Base-by-base conservation (phyloP, 2,888 invertebrate genomes). In the Nemotelus pantherinus region DNA sequence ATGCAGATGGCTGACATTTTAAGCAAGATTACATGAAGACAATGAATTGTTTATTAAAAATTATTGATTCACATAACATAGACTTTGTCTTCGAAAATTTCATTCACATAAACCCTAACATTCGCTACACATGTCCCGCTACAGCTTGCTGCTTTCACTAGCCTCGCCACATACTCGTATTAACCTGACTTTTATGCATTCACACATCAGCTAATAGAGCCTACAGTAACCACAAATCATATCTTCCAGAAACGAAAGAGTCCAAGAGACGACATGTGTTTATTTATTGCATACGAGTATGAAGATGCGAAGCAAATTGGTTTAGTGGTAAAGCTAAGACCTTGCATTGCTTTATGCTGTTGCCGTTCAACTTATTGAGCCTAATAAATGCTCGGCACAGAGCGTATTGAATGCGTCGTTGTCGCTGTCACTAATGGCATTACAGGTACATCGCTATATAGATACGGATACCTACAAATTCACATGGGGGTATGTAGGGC, bases 241-340 rank as follows among this genome's bases (percentile, higher is more conserved):
- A 25, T 70, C 43, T 70, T 55, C 55, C 55, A 43, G 55, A 6
- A 70, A 53, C 63, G 63, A 63, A 43, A 25, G 25, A 25, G 25
- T 25, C 25, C 25, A 25, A 25, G 25, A 25, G 55, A 25, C 39
- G 44, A 70, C 5, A 70, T 53, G 55, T 41, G 41, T 70, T 55
- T 70, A 47, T 70, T 68, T 70, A 70, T 41, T 10, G 55, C 41
- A 45, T 70, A 55, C 55, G 55, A 55, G 55, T 43, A 25, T n/a
- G 70, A 43, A 53, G 70, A 70, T 55, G 70, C 68, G 53, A 50
- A 55, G 70, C 70, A 70, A 70, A 70, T 70, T 70, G 70, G 55
- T 70, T 70, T 53, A 43, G 55, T 53, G 70, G 55, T 43, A 55
- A 70, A 55, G 50, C 70, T 47, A n/a, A 6, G 41, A 65, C 45